Evolutionary conservation across 1,140 invertebrate species (phyloP).

Genomic region (Philopotamus ludificatus): DNA sequence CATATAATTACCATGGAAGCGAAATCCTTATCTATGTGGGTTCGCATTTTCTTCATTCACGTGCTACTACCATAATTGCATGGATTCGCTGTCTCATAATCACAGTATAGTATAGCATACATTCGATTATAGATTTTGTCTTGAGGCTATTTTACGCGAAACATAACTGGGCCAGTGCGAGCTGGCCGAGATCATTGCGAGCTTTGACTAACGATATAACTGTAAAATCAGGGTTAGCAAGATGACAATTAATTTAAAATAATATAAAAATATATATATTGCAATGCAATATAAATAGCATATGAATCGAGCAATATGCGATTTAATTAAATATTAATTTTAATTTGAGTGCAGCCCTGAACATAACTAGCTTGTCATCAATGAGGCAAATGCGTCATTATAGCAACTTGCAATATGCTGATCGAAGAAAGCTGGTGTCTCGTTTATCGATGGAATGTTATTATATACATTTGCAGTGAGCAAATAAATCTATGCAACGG

Average conservation of each 20-base stretch:
- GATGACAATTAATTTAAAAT: no score
- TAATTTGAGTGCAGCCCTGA: neutral
- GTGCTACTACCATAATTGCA: conserved; percentile 31
- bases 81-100: conserved; percentile 40
- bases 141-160: conserved; percentile 40
- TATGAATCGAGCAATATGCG: no score
- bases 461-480: conserved; percentile 3
- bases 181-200: conserved; percentile 9
- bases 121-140: conserved; percentile 40
- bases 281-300: no score
- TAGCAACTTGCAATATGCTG: neutral
- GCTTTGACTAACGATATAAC: neutral
- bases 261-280: no score
- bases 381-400: neutral
- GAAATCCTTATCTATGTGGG: conserved; percentile 6
- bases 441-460: conserved; percentile 3
- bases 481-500: conserved; percentile 2
- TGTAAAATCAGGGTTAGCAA: neutral
- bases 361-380: conserved; percentile 8
- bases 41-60: conserved; percentile 22
- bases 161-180: conserved; percentile 34
- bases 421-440: conserved; percentile 19
- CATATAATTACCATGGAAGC: conserved; percentile 23
- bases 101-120: conserved; percentile 16
- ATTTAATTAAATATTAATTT: neutral